Percentiles rank a stretch among this genome's conserved stretches.
These are phyloP conservation scores for Myocastor coypus DNA, from an alignment of 2,113 vertebrate genomes.

Conservation along the genomic window DNA sequence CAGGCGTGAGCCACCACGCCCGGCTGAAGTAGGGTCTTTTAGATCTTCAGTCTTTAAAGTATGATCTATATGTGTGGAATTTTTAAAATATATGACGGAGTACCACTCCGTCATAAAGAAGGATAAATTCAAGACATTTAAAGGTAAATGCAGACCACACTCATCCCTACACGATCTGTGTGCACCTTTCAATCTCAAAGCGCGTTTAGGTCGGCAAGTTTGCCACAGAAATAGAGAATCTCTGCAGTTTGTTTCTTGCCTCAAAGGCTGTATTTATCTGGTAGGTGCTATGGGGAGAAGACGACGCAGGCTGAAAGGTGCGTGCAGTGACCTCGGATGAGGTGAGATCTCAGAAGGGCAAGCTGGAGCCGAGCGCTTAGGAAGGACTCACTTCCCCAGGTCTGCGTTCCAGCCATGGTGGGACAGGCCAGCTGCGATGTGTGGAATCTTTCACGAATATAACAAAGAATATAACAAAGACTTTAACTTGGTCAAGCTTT, in stretches of 20 bases:
- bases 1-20: too few relatives aligned
- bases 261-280: not conserved
- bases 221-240: constrained; percentile 1
- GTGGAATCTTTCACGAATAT: not conserved
- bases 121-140: not conserved
- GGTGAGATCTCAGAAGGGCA: not conserved
- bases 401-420: too few relatives aligned
- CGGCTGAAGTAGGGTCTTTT: too few relatives aligned
- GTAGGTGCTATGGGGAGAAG: not conserved
- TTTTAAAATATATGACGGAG: not conserved
- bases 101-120: not conserved
- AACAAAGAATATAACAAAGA: not conserved
- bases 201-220: not conserved
- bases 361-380: not conserved
- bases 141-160: not conserved
- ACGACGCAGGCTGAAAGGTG: not conserved
- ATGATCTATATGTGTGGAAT: not conserved
- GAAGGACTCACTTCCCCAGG: not conserved
- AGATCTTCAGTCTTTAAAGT: not conserved
- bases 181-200: not conserved
- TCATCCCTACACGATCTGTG: not conserved
- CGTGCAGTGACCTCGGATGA: not conserved
- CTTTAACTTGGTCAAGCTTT: not conserved
- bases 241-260: not conserved
- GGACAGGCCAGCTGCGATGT: not conserved